Evolutionary conservation across 2,113 vertebrate species (phyloP), one percentile per base, ranked within the genome.

Genomic region (Rhipidura dahli): DNA sequence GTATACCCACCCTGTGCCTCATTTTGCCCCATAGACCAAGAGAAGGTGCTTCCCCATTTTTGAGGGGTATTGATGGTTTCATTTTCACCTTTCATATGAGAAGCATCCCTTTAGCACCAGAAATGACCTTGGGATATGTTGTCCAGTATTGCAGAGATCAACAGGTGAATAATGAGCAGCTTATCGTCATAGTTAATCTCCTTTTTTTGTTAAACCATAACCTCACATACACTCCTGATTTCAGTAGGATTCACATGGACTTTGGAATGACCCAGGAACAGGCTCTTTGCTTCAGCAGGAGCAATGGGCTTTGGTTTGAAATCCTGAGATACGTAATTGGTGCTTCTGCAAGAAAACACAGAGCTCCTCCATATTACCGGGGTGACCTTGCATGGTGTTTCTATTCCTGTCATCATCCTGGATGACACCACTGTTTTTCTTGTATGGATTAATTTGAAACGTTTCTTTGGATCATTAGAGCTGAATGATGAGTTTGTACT

Each of bases 401-500:
- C 71, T 80, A 8, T 73, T 91, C 57, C 56, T 69, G 8, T n/a
- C 56, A 91, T 63, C 12, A 63, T 49, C 68, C n/a, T 3, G 3
- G 15, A 35, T 83, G 68, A 89, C 75, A 86, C 39, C 11, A 33
- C 35, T 4, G 0, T 63, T 93, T 88, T 80, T 88, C 79, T 71
- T 77, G 15, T 54, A 70, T 68, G 76, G 71, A 68, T 83, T 83
- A 77, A 28, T 78, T 60, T 81, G 64, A 80, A 88, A 81, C 37
- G 51, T 81, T 91, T 69, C 73, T 95, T 90, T 81, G 76, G 19
- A 27, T 86, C 68, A 56, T 94, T 95, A 93, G 51, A 83, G 26
- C 35, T 88, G 75, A 86, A 70, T 92, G 54, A 96, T 87, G 75
- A 92, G 21, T 88, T 88, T 95, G 50, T 69, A 63, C 68, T 88